phyloP scores from a whole-genome alignment of 1,140 invertebrate species.

The Drosophila ercepeae region DNA sequence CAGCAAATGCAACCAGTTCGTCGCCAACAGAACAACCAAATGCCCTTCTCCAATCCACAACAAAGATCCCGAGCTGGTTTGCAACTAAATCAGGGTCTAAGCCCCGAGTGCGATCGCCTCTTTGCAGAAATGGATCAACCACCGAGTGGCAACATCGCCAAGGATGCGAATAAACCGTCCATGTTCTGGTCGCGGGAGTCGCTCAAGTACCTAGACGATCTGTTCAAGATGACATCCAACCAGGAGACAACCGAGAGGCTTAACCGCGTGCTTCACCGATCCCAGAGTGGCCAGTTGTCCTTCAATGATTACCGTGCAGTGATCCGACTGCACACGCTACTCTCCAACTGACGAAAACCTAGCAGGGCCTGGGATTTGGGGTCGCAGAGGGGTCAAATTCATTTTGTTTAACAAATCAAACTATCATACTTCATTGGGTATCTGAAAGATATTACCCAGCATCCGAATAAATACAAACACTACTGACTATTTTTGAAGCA shows the following conservation, averaged over 20 bases:
- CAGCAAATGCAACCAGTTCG: constrained; percentile 6
- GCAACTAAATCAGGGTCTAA: constrained; percentile 24
- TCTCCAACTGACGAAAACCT: constrained; percentile 43
- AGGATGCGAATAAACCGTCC: constrained; percentile 56
- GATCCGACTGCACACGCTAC: constrained; percentile 58
- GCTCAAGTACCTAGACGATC: constrained; percentile 66
- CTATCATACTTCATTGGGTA: constrained; percentile 43
- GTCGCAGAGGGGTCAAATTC: constrained; percentile 1
- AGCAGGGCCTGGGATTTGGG: not conserved
- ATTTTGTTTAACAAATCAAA: constrained; percentile 48
- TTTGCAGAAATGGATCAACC: constrained; percentile 36
- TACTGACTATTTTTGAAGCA: constrained; percentile 26
- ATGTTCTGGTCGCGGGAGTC: constrained; percentile 79
- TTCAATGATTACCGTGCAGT: constrained; percentile 80
- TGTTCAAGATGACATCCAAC: constrained; percentile 47
- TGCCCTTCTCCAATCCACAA: constrained; percentile 54
- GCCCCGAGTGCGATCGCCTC: constrained; percentile 54
- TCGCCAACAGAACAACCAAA: constrained; percentile 15
- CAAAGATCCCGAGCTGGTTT: constrained; percentile 43
- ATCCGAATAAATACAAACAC: constrained; percentile 52
- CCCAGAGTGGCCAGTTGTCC: constrained; percentile 62
- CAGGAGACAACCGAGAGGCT: constrained; percentile 53
- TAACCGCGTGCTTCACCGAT: constrained; percentile 62
- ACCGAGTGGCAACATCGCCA: constrained; percentile 37
- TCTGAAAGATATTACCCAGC: constrained; percentile 64